Conservation (phyloP, 2,888 invertebrate genomes). For the Euphydryas editha region DNA sequence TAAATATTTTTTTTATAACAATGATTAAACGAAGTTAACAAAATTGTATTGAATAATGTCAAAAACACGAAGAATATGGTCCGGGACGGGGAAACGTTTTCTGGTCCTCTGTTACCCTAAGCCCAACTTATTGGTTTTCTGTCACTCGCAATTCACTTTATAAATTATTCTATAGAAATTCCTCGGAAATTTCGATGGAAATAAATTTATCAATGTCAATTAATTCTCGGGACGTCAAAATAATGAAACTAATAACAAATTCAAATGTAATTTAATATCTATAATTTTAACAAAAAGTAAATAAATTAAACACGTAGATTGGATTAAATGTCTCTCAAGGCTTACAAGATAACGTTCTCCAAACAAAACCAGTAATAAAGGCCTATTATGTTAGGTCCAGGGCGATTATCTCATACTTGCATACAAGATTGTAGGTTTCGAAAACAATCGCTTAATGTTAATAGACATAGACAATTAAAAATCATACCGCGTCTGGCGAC, state of each 20-base stretch:
- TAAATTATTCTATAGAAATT: background rate
- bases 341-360: slow-evolving; percentile 22
- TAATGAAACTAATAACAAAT: background rate
- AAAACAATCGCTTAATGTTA: slow-evolving; percentile 7
- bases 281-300: slow-evolving; percentile 1
- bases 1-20: background rate
- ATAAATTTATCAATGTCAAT: background rate
- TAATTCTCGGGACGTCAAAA: background rate
- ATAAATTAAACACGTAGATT: slow-evolving; percentile 1
- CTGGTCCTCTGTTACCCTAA: slow-evolving; percentile 10
- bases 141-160: slow-evolving; percentile 33
- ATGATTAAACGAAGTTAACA: background rate
- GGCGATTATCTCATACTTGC: slow-evolving; percentile 9
- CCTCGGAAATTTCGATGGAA: background rate
- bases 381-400: slow-evolving; percentile 14
- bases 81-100: background rate
- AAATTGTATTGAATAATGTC: too few species aligned
- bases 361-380: slow-evolving; percentile 20
- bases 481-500: slow-evolving; percentile 26
- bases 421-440: slow-evolving; percentile 3
- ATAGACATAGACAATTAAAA: slow-evolving; percentile 27
- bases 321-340: slow-evolving; percentile 19
- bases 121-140: slow-evolving; percentile 38
- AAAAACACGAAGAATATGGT: too few species aligned
- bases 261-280: background rate